phyloP scores from a whole-genome alignment of 1,140 invertebrate species.

The Procambarus virginalis region DNA sequence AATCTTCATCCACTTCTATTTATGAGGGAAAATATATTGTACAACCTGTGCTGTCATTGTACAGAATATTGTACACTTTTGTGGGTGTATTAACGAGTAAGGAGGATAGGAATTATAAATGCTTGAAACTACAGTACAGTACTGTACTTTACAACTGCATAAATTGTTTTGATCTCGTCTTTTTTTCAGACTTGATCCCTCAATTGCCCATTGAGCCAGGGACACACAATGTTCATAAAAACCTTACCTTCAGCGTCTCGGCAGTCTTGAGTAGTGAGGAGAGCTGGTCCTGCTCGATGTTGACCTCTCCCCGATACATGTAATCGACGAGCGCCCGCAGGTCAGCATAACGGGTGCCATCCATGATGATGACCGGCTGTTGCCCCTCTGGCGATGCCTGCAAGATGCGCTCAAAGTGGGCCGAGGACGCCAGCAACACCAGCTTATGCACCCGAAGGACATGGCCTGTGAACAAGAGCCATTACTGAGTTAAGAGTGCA shows the following conservation, averaged over 20 bases:
- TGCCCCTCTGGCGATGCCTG: constrained; percentile 85
- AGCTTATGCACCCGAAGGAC: constrained; percentile 93
- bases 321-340: constrained; percentile 92
- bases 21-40: too few relatives aligned
- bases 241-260: constrained; percentile 79
- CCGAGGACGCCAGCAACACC: constrained; percentile 93
- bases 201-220: too few relatives aligned
- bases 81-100: too few relatives aligned
- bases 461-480: constrained; percentile 80
- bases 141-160: too few relatives aligned
- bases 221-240: too few relatives aligned
- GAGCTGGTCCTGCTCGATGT: constrained; percentile 92
- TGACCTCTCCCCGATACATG: constrained; percentile 95
- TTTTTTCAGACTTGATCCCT: too few relatives aligned
- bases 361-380: constrained; percentile 88
- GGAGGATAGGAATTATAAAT: too few relatives aligned
- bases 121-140: too few relatives aligned
- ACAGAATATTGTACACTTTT: too few relatives aligned
- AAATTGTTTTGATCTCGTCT: too few relatives aligned
- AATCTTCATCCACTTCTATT: too few relatives aligned
- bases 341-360: constrained; percentile 89
- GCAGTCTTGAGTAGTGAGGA: constrained; percentile 92
- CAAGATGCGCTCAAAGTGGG: constrained; percentile 92
- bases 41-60: too few relatives aligned
- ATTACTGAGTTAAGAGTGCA: background rate